Evolutionary conservation across 2,888 invertebrate species (phyloP).

Genomic region (Antheraea yamamai): DNA sequence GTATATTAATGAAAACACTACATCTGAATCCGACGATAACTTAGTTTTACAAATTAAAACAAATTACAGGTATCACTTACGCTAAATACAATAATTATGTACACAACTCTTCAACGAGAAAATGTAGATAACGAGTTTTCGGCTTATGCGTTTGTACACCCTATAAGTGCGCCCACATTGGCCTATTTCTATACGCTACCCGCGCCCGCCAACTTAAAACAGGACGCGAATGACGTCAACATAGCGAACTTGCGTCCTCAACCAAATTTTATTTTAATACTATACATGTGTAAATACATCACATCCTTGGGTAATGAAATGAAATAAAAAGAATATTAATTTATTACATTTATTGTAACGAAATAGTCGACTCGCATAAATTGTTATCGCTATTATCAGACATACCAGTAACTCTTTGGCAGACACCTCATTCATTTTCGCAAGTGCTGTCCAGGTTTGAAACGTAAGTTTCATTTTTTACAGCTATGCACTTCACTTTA

Average conservation of each 20-base stretch:
- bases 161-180: constrained; percentile 56
- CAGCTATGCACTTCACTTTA: constrained; percentile 1
- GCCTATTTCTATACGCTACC: constrained; percentile 47
- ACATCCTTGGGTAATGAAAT: constrained; percentile 4
- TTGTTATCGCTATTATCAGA: constrained; percentile 13
- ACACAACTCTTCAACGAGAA: constrained; percentile 73
- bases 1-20: constrained; percentile 42
- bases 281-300: not conserved
- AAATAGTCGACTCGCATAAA: constrained; percentile 1
- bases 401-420: constrained; percentile 15
- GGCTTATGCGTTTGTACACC: constrained; percentile 63
- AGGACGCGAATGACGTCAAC: constrained; percentile 19
- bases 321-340: constrained; percentile 13
- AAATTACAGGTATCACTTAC: constrained; percentile 77
- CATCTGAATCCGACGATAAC: constrained; percentile 59
- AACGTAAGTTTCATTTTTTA: not conserved
- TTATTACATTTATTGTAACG: constrained; percentile 13
- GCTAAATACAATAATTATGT: constrained; percentile 69
- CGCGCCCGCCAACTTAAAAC: constrained; percentile 22
- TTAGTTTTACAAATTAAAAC: constrained; percentile 62
- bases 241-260: constrained; percentile 6
- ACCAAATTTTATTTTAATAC: not conserved
- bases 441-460: constrained; percentile 12
- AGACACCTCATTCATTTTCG: constrained; percentile 12
- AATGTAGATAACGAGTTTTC: constrained; percentile 75